phyloP scores from a whole-genome alignment of 2,113 vertebrate species.

The Ardeotis arabs region DNA sequence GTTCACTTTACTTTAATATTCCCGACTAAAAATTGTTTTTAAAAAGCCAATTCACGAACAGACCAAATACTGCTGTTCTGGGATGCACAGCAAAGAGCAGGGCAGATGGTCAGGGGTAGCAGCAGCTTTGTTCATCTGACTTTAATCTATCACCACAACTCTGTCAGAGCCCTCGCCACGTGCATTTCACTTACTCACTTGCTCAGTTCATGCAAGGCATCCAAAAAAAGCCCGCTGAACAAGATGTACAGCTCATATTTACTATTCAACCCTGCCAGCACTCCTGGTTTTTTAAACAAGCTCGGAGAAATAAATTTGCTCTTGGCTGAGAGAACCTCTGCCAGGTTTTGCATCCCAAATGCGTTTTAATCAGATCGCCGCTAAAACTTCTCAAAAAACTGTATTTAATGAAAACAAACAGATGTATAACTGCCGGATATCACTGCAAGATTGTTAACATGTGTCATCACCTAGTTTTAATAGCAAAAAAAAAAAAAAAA shows the following conservation, averaged over 20 bases:
- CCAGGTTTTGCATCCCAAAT: constrained; percentile 40
- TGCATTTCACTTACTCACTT: neutral
- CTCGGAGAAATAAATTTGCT: constrained; percentile 51
- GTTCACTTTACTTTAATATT: neutral
- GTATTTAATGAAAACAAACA: constrained; percentile 60
- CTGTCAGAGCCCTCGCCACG: constrained; percentile 26
- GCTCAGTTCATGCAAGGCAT: neutral
- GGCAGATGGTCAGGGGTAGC: constrained; percentile 63
- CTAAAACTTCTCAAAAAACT: constrained; percentile 34
- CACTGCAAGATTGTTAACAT: constrained; percentile 1
- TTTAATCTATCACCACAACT: constrained; percentile 49
- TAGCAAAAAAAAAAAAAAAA: constrained; percentile 26
- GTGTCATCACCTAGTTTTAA: constrained; percentile 45
- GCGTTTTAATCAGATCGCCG: neutral
- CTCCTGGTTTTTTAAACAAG: constrained; percentile 6
- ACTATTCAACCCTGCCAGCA: constrained; percentile 34
- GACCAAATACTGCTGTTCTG: constrained; percentile 30
- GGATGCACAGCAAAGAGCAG: constrained; percentile 24
- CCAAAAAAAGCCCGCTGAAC: constrained; percentile 27
- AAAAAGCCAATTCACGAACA: constrained; percentile 38
- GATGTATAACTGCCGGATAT: neutral
- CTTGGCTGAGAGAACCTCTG: constrained; percentile 13
- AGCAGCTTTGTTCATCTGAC: constrained; percentile 40
- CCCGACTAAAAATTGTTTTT: neutral
- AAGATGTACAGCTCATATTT: constrained; percentile 33